Evolutionary conservation across 2,888 invertebrate species (phyloP).

Genomic region (Augochlorella aurata): DNA sequence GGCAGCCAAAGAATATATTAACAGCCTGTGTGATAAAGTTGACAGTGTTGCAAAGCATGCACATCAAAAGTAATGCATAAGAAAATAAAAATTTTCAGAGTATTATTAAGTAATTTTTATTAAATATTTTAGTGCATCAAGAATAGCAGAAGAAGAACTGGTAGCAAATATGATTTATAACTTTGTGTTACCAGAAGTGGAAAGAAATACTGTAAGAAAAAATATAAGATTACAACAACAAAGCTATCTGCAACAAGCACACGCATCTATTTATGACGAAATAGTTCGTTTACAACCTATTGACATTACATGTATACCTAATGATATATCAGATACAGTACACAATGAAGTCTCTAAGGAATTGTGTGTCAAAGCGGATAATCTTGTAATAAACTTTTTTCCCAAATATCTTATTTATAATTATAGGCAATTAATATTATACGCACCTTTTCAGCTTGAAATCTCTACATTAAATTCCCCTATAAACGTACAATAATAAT

Average conservation of each 20-base stretch:
- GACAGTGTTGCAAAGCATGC: conserved; percentile 83
- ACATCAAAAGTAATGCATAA: conserved; percentile 70
- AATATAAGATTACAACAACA: conserved; percentile 79
- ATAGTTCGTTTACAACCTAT: conserved; percentile 61
- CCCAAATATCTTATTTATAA: not conserved
- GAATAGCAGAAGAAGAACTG: conserved; percentile 71
- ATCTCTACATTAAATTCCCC: not conserved
- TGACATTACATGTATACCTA: conserved; percentile 12
- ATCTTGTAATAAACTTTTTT: conserved; percentile 13
- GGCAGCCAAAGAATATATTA: conserved; percentile 83
- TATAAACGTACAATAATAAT: not conserved
- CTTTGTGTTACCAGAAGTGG: conserved; percentile 80
- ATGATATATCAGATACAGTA: not conserved
- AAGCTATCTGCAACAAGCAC: conserved; percentile 80
- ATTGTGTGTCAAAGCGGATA: not conserved
- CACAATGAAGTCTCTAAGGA: not conserved
- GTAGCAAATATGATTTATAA: conserved; percentile 79
- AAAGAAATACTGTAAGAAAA: conserved; percentile 80
- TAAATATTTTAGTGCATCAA: conserved; percentile 51
- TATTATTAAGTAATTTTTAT: conserved; percentile 46
- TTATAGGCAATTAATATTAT: conserved; percentile 9
- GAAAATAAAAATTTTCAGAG: conserved; percentile 28
- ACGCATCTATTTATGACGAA: conserved; percentile 78
- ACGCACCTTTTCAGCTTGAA: conserved; percentile 20
- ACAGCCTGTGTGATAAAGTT: conserved; percentile 83